Evolutionary conservation across 2,797 vertebrate genomes (phyloP).

Genomic region (Esox lucius): DNA sequence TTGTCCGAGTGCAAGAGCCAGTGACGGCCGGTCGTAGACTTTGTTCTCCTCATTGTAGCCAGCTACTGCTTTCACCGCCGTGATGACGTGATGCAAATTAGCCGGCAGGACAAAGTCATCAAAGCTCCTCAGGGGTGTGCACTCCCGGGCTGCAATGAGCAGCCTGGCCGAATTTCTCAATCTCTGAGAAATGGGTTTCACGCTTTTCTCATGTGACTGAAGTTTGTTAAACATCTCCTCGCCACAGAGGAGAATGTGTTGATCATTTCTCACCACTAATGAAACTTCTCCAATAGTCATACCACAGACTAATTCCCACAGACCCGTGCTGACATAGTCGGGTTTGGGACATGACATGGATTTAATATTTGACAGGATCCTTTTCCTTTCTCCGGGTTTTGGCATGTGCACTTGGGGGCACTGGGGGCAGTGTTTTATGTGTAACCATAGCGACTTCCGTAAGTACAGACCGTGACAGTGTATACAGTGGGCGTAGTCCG

Average conservation of each 20-base stretch:
- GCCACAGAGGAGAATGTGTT: not conserved
- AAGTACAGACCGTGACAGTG: not conserved
- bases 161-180: not conserved
- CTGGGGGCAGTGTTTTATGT: not conserved
- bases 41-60: slow-evolving; percentile 30
- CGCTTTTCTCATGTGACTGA: not conserved
- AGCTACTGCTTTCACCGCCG: slow-evolving; percentile 27
- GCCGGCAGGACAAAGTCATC: slow-evolving; percentile 40
- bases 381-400: not conserved
- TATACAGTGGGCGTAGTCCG: not conserved
- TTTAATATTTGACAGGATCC: not conserved
- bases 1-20: slow-evolving; percentile 18
- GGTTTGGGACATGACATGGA: not conserved
- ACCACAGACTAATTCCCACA: not conserved
- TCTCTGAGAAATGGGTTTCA: not conserved
- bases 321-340: not conserved
- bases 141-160: slow-evolving; percentile 17
- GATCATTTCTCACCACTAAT: not conserved
- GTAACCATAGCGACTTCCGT: not conserved
- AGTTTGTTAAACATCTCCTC: slow-evolving; percentile 8
- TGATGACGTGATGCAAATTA: slow-evolving; percentile 36
- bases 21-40: slow-evolving; percentile 25
- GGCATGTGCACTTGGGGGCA: not conserved
- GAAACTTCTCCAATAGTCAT: not conserved
- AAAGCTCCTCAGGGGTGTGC: slow-evolving; percentile 37